phyloP scores from a whole-genome alignment of 1,140 invertebrate genomes.

The Drosophila bocqueti region DNA sequence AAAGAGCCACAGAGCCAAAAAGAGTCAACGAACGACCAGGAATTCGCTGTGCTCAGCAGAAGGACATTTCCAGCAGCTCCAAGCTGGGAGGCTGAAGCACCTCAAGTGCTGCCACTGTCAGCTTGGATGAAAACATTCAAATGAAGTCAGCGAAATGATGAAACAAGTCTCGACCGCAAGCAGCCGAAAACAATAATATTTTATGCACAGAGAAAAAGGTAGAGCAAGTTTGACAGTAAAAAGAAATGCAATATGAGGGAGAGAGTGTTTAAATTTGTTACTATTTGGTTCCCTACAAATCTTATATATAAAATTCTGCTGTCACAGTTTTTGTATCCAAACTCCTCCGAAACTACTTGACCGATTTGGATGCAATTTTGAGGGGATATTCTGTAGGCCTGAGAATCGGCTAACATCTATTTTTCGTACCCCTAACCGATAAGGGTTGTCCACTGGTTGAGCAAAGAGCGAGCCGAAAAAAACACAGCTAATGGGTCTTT shows the following conservation, averaged over 20 bases:
- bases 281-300: background rate
- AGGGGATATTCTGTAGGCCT: too few relatives aligned
- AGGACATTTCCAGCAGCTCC: constrained; percentile 72
- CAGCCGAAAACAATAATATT: constrained; percentile 33
- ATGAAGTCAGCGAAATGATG: constrained; percentile 63
- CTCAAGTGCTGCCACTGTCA: constrained; percentile 58
- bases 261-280: background rate
- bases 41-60: constrained; percentile 72
- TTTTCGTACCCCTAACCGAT: too few relatives aligned
- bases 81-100: constrained; percentile 52
- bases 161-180: constrained; percentile 38
- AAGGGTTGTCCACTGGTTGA: too few relatives aligned
- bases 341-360: too few relatives aligned
- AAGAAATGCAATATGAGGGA: background rate
- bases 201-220: background rate
- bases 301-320: too few relatives aligned
- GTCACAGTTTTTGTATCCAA: too few relatives aligned
- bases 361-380: too few relatives aligned
- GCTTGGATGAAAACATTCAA: constrained; percentile 45
- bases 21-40: constrained; percentile 73
- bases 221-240: background rate
- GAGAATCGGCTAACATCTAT: too few relatives aligned
- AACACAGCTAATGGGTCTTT: too few relatives aligned
- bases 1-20: constrained; percentile 47
- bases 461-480: too few relatives aligned